These are phyloP conservation scores for Ataeniobius toweri DNA, from an alignment of 2,797 vertebrate genomes.

Conservation along the genomic window DNA sequence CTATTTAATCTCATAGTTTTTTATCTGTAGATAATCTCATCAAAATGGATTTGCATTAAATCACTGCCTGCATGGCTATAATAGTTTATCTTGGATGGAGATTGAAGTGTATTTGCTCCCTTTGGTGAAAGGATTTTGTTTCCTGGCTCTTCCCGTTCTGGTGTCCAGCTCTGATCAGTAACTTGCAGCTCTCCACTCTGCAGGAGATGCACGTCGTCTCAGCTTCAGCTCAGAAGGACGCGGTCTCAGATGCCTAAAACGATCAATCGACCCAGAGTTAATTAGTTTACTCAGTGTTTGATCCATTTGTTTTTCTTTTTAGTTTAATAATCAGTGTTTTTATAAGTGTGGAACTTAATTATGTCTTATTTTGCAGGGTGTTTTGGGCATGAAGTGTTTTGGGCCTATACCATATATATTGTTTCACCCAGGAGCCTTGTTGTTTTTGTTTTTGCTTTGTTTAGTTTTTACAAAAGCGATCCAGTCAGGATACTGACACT, in stretches of 20 bases:
- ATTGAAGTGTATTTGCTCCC: not conserved
- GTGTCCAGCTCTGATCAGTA: constrained; percentile 2
- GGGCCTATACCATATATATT: too few relatives aligned
- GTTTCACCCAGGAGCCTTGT: too few relatives aligned
- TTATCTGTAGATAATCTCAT: not conserved
- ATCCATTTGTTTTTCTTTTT: not conserved
- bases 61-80: not conserved
- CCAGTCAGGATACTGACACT: too few relatives aligned
- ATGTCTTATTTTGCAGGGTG: not conserved
- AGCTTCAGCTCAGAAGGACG: too few relatives aligned
- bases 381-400: too few relatives aligned
- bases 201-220: not conserved
- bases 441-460: too few relatives aligned
- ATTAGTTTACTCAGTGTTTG: constrained; percentile 21
- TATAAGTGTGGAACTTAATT: too few relatives aligned
- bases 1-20: not conserved
- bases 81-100: not conserved
- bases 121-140: not conserved
- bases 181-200: not conserved
- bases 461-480: too few relatives aligned
- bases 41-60: not conserved
- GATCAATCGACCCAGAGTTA: constrained; percentile 34
- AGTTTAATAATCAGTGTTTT: not conserved
- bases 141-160: not conserved
- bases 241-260: constrained; percentile 18